Base-by-base conservation (phyloP, 2,113 vertebrate genomes). In the Serinus canaria region DNA sequence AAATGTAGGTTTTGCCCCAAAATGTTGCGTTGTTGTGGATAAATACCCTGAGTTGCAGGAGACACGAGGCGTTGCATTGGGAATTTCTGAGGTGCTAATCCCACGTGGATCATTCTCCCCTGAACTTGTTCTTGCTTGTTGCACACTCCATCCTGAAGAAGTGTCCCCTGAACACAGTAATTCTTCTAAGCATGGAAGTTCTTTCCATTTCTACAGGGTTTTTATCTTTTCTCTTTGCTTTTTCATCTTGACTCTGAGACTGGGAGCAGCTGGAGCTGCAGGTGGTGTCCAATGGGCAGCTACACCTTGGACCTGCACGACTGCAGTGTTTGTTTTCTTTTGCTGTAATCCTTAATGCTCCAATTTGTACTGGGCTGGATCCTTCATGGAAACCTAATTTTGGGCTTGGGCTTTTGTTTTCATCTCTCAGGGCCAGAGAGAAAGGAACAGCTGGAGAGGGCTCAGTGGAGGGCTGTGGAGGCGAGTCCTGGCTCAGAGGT, bases 31-130 rank as follows among this genome's bases (percentile, higher is more conserved):
- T 62, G 35, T 10, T 59, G 31, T 37, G 49, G 31, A 1, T 35
- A 4, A 72, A 19, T 9, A 17, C 11, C 7, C 19, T 3, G 8
- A 11, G 37, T 13, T 56, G 33, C 27, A 15, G 0, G 2, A 60
- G 60, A 31, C 5, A 11, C 0, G 1, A 58, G 20, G 28, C 55
- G 52, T 16, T 11, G 18, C 14, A 9, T 0, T 44, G 47, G 60
- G 82, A 41, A 35, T 18, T 64, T 59, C 43, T 73, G 62, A 41
- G 64, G 15, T 21, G 18, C 11, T 10, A 15, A 17, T 2, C 31
- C 30, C 46, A 4, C 2, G 0, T 5, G 37, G 44, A 5, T 62
- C 23, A 3, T 8, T 44, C 5, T 69, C 3, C 60, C 27, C 21
- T 31, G 16, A 58, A 7, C 6, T 41, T 24, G 5, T 11, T 56